Conservation (phyloP, 2,888 invertebrate species). For the Amblyjoppa proteus region DNA sequence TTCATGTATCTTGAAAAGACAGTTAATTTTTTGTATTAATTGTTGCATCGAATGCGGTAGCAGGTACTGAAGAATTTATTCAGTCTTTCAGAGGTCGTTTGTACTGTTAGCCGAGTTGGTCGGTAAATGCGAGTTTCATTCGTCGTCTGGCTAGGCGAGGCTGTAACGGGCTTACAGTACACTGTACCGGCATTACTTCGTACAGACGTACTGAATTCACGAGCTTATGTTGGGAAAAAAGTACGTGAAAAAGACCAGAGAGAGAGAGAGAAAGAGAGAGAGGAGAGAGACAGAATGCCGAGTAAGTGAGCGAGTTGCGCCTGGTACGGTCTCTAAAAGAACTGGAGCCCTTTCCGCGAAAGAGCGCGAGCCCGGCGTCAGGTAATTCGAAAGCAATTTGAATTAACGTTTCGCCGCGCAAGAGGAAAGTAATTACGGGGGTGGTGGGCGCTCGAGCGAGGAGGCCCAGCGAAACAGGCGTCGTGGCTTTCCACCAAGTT, state of each 20-base stretch:
- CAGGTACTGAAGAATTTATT: constrained; percentile 37
- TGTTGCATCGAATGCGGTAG: not conserved
- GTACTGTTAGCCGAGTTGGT: constrained; percentile 4
- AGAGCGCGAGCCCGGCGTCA: constrained; percentile 71
- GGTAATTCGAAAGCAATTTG: constrained; percentile 82
- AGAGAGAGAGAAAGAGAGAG: constrained; percentile 17
- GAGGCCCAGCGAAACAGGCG: constrained; percentile 52
- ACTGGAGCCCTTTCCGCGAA: constrained; percentile 58
- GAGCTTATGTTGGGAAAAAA: constrained; percentile 38
- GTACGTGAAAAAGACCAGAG: constrained; percentile 21
- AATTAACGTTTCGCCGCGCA: constrained; percentile 79
- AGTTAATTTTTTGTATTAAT: constrained; percentile 12
- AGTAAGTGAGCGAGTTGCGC: constrained; percentile 49
- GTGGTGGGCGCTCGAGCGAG: constrained; percentile 71
- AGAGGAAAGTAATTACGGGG: constrained; percentile 81
- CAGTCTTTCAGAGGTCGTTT: constrained; percentile 34
- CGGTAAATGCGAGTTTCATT: constrained; percentile 39
- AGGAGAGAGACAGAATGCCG: constrained; percentile 8
- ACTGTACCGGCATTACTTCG: constrained; percentile 42
- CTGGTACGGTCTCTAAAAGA: constrained; percentile 51
- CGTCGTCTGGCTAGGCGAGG: constrained; percentile 57
- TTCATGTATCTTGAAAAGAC: not conserved
- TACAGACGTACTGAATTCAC: constrained; percentile 51
- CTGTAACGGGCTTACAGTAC: constrained; percentile 17
- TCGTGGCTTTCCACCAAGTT: constrained; percentile 64